Base-by-base conservation (phyloP, 2,797 vertebrate genomes). In the Sebastes aleutianus region DNA sequence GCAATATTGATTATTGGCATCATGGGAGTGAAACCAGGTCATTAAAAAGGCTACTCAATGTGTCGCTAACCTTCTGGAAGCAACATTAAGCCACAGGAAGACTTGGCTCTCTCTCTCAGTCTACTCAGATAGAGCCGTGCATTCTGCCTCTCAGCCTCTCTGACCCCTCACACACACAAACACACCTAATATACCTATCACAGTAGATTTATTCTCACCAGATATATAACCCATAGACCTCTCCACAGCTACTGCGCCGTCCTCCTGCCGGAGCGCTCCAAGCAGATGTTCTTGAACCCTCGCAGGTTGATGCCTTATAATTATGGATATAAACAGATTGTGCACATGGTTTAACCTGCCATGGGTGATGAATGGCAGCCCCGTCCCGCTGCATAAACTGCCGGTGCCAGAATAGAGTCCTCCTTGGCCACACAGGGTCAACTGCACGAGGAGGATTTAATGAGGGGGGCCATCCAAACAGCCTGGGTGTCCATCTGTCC, bases 311-410 rank as follows among this genome's bases (percentile, higher is more conserved):
- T 80, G 85, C 81, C 80, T 79, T 88, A 93, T 92, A 94, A 95
- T 95, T 95, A 93, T 87, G 85, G 86, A 87, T 90, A 90, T 91
- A 93, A 94, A 94, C 92, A 95, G 93, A 93, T 94, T 92, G 91
- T 79, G 89, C 90, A 87, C 88, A 89, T 87, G 89, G 89, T 91
- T 93, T 87, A 91, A 94, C 83, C 90, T 93, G 92, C 89, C 91
- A 88, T 10, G 70, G 77, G 86, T 94, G 94, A 95, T 95, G 88
- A 93, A 95, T 93, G 84, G 86, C 76, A 62, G 83, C 77, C 80
- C 83, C 53, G 78, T 76, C 80, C 73, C 54, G 82, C 86, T 76
- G 74, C 78, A 88, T 86, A 88, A 90, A 92, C 85, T 70, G 72
- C 80, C 87, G 58, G 72, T 74, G 83, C 87, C 86, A 78, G 76